Conservation (phyloP, 1,140 invertebrate genomes). For the Parasteatoda tepidariorum region DNA sequence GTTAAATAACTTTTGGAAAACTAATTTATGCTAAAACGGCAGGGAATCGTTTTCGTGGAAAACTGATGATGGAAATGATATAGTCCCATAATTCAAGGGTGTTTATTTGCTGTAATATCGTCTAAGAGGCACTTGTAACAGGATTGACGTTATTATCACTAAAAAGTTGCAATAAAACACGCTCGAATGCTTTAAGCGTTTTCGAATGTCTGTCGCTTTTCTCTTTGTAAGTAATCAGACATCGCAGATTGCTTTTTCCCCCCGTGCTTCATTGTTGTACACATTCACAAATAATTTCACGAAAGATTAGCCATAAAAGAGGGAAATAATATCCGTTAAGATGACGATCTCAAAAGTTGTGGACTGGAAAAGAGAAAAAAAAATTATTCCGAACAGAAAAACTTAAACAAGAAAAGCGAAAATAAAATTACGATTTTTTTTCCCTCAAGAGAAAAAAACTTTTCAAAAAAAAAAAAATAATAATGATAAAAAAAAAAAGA, state of each 20-base stretch:
- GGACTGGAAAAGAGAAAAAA: background rate
- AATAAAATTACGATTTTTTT: background rate
- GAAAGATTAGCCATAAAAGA: constrained; percentile 53
- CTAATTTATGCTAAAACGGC: no score
- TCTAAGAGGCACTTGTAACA: constrained; percentile 20
- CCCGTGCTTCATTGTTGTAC: constrained; percentile 28
- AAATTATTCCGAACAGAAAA: constrained; percentile 12
- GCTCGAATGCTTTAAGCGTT: constrained; percentile 11
- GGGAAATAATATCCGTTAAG: constrained; percentile 54
- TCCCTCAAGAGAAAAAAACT: background rate
- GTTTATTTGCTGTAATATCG: background rate
- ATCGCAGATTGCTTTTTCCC: background rate
- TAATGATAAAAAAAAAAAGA: constrained; percentile 6
- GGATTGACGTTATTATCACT: background rate
- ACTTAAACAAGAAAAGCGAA: background rate
- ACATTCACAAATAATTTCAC: constrained; percentile 54
- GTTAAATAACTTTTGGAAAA: no score
- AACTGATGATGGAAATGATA: no score
- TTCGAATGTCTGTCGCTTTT: constrained; percentile 10
- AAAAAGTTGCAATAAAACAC: constrained; percentile 32
- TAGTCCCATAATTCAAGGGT: background rate
- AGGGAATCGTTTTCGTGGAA: no score
- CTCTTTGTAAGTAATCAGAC: constrained; percentile 3
- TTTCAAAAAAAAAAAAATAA: constrained; percentile 1
- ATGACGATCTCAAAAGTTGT: constrained; percentile 1